Conservation (phyloP, 1,140 invertebrate species). For the Holcopasites calliopsidis region DNA sequence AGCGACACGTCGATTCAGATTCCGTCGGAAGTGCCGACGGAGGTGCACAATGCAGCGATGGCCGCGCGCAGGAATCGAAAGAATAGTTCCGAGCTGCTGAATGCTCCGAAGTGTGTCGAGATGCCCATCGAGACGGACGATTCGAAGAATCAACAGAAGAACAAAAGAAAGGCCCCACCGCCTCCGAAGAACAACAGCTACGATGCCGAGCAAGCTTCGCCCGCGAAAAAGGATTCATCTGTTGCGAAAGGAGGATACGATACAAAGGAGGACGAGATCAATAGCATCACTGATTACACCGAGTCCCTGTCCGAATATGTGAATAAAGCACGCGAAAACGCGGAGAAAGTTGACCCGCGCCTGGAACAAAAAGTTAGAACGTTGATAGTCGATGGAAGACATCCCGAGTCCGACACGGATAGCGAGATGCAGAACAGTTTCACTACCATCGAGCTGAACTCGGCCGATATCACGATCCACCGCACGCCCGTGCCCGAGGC, state of each 20-base stretch:
- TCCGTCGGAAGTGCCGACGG: constrained; percentile 81
- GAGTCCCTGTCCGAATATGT: constrained; percentile 64
- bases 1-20: constrained; percentile 48
- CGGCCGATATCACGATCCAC: constrained; percentile 87
- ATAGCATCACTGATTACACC: constrained; percentile 67
- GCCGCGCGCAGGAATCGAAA: constrained; percentile 85
- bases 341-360: constrained; percentile 52
- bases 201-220: constrained; percentile 18
- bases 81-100: constrained; percentile 72
- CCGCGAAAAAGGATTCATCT: constrained; percentile 24
- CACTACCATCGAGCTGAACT: constrained; percentile 85
- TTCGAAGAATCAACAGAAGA: constrained; percentile 80
- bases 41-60: constrained; percentile 86
- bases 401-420: constrained; percentile 80
- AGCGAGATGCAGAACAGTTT: constrained; percentile 77
- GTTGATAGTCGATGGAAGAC: constrained; percentile 57
- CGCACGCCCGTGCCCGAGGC: constrained; percentile 82
- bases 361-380: constrained; percentile 56
- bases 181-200: constrained; percentile 79
- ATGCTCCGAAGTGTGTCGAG: constrained; percentile 35
- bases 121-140: constrained; percentile 54
- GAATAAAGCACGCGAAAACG: constrained; percentile 58
- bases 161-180: constrained; percentile 87
- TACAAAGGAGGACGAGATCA: constrained; percentile 58
- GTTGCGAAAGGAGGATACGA: constrained; percentile 55